Evolutionary conservation across 2,888 invertebrate species (phyloP), one percentile per base, ranked within the genome.

Genomic region (Rotaria macrura): DNA sequence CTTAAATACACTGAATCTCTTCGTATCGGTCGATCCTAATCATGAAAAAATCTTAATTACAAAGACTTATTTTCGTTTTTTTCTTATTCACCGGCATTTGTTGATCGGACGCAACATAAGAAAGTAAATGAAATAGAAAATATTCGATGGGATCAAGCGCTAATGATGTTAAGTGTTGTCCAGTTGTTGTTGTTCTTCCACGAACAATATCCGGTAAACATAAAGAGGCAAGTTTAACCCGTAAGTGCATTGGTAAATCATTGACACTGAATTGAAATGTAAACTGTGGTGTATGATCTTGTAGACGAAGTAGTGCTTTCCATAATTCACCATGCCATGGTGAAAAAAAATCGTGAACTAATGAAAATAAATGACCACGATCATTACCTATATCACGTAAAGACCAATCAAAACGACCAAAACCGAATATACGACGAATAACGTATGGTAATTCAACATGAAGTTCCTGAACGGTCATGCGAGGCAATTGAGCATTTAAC

Each of bases 381-480:
- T 74, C 74, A 40, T 40, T 38, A 38, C 38, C 74, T 12, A 74
- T 74, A 43, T 74, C 74, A 25, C 43, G 38, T 74, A 74, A 25
- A 25, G 43, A 74, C 74, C 74, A 74, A 74, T 74, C 74, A 40
- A 74, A 43, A 23, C 74, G 74, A n/a, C 40, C 43, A n/a, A 40
- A 74, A 74, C 74, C 74, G 20, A 74, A 74, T 74, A 74, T 43
- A 40, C 74, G 74, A 25, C 74, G 74, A 74, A 74, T 38, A 43
- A 74, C 43, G 43, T 74, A 74, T 3, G 74, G 74, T 74, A 74
- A 43, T 74, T 74, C 74, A 40, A 38, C 43, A 74, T 74, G 43
- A 40, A 74, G 43, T 38, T 74, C 74, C 38, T 74, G 74, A 23
- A 43, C 43, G 29, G 74, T 40, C 74, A 74, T 74, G 0, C 74